A percentile compares a stretch with the other conserved stretches of the same genome.
These are phyloP conservation scores for Keiferia lycopersicella DNA, from an alignment of 2,888 invertebrate species.

Conservation along the genomic window DNA sequence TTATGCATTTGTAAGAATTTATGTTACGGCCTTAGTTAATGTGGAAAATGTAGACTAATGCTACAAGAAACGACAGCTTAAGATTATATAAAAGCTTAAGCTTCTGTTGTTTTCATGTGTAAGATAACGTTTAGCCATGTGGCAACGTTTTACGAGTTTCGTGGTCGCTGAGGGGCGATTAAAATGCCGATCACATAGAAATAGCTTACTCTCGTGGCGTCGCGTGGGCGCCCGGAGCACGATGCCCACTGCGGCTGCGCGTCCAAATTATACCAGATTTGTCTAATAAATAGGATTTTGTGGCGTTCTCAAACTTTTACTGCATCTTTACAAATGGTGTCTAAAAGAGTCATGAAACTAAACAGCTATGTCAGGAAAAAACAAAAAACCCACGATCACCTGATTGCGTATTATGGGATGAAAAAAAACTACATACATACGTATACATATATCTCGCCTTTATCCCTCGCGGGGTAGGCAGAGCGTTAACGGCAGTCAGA, in stretches of 20 bases:
- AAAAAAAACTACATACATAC: no score
- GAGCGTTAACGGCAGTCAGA: no score
- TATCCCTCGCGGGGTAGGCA: no score
- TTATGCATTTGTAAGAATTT: no score
- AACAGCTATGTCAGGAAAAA: no score
- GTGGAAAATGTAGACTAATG: neutral
- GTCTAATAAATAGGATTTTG: conserved; percentile 36
- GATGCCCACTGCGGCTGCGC: conserved; percentile 26
- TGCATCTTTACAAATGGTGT: neutral
- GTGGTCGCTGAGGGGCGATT: conserved; percentile 27
- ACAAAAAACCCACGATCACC: no score
- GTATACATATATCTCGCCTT: no score
- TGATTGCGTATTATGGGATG: no score
- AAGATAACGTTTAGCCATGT: neutral
- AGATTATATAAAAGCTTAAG: conserved; percentile 10
- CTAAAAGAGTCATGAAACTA: no score
- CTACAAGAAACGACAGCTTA: neutral
- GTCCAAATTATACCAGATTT: conserved; percentile 37
- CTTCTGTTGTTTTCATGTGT: conserved; percentile 22
- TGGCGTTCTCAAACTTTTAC: conserved; percentile 17
- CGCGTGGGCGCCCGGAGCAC: conserved; percentile 34
- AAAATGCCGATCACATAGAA: conserved; percentile 36
- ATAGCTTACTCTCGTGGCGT: conserved; percentile 36
- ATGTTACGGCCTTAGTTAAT: neutral
- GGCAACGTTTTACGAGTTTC: conserved; percentile 11